Conservation (phyloP, 2,113 vertebrate species). For the Loxodonta africana region DNA sequence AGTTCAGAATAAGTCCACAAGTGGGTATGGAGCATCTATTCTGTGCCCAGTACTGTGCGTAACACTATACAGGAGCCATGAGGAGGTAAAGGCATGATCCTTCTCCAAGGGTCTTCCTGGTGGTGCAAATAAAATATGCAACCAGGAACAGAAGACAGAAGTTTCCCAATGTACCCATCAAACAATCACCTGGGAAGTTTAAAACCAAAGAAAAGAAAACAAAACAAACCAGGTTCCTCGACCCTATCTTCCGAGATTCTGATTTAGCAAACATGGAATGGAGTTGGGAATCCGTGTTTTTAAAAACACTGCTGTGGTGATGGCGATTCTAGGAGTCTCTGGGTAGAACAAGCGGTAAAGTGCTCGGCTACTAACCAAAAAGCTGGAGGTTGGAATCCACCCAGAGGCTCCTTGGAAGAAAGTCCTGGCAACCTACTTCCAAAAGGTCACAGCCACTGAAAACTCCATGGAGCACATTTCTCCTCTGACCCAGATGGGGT, state of each 20-base stretch:
- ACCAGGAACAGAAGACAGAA: neutral
- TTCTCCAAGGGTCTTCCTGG: neutral
- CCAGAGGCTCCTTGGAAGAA: too few relatives aligned
- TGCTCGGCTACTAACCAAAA: too few relatives aligned
- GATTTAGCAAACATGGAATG: neutral
- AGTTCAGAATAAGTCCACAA: neutral
- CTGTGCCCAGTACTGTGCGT: neutral
- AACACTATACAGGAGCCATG: neutral
- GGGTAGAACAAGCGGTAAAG: too few relatives aligned
- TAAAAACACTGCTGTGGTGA: neutral
- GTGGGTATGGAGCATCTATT: neutral
- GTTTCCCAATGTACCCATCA: neutral
- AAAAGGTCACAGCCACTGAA: too few relatives aligned
- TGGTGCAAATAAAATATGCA: neutral
- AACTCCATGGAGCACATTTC: too few relatives aligned
- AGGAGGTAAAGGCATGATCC: rapidly evolving
- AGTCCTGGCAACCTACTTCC: too few relatives aligned
- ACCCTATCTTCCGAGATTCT: neutral
- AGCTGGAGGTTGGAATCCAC: too few relatives aligned
- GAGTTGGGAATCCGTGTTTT: neutral
- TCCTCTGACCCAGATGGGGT: too few relatives aligned
- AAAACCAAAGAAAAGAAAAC: neutral
- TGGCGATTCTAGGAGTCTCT: too few relatives aligned
- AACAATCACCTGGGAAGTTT: neutral
- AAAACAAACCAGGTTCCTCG: neutral